phyloP scores from a whole-genome alignment of 2,888 invertebrate genomes.

The Trachelus troglodyta region DNA sequence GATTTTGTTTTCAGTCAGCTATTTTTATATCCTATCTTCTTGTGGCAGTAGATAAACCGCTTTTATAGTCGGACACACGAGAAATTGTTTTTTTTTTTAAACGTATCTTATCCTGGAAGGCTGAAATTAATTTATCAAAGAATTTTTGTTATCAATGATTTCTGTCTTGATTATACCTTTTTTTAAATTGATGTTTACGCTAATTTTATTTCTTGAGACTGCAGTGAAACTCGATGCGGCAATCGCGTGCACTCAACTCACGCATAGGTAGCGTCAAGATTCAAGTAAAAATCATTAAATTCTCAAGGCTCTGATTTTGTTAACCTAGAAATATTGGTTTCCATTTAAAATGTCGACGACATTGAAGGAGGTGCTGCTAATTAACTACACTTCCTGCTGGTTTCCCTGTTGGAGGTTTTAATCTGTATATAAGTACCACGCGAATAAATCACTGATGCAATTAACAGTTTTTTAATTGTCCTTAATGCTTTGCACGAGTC shows the following conservation, averaged over 20 bases:
- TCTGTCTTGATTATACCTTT: conserved; percentile 4
- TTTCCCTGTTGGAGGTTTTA: not conserved
- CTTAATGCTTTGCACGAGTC: not conserved
- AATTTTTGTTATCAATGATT: not conserved
- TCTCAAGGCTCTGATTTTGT: not conserved
- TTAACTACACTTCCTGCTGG: not conserved
- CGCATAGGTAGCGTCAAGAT: not conserved
- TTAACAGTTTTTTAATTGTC: not conserved
- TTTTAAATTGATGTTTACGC: not conserved
- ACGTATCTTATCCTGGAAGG: not conserved
- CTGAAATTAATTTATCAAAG: not conserved
- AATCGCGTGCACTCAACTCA: not conserved
- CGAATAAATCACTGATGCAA: not conserved
- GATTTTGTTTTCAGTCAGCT: not conserved
- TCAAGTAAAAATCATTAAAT: not conserved
- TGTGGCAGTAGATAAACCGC: not conserved
- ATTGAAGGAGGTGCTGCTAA: not conserved
- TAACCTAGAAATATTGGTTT: not conserved
- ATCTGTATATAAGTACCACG: not conserved
- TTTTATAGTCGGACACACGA: not conserved
- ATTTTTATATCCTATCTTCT: not conserved
- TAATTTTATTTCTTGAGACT: not conserved
- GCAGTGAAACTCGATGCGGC: not conserved
- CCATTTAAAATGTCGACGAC: not conserved
- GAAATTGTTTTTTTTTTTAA: not conserved